Base-by-base conservation (phyloP, 2,113 vertebrate species). In the Hystrix cristata region DNA sequence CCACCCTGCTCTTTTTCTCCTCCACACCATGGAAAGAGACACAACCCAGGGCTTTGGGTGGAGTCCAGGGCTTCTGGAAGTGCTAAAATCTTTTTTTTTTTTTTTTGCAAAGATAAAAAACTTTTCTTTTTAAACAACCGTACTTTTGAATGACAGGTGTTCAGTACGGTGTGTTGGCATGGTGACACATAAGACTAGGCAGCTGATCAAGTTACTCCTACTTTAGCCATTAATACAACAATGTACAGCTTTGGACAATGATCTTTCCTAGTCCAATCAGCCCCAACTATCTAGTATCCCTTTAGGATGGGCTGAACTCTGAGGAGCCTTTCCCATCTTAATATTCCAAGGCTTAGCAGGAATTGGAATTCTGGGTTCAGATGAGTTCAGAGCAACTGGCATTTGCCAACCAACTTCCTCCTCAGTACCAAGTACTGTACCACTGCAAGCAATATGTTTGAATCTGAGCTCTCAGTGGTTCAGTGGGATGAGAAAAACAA, bases 351-450 rank as follows among this genome's bases (percentile, higher is more conserved):
- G 23, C 14, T 62, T 79, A 38, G 48, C 31, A 76, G 69, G 53
- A 80, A 64, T 51, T 96, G 25, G 51, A 79, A 87, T 92, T 89
- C 94, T 83, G 69, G 21, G 43, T 59, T 87, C 57, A 57, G 57
- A 6, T 55, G 48, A 91, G 60, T 93, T 81, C 74, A 67, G 34
- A 2, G 3, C 64, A 59, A 79, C 27, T 29, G 43, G 46, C 23
- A n/a, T 90, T 86, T 95, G 51, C 43, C 4, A 0, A 48, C 57
- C 87, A 65, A 43, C 59, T 87, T 93, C 64, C 46, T 96, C 59
- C 76, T 59, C 23, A 62, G 83, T 60, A 67, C 31, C 21, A 82
- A 48, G 79, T 51, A 59, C n/a, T 53, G 2, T 0, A 0, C 51
- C 2, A 38, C 95, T 92, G 76, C 38, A 62, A 64, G 21, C 10